Evolutionary conservation across 1,140 invertebrate genomes (phyloP), one percentile per base, ranked within the genome.

Genomic region (Caerostris extrusa): DNA sequence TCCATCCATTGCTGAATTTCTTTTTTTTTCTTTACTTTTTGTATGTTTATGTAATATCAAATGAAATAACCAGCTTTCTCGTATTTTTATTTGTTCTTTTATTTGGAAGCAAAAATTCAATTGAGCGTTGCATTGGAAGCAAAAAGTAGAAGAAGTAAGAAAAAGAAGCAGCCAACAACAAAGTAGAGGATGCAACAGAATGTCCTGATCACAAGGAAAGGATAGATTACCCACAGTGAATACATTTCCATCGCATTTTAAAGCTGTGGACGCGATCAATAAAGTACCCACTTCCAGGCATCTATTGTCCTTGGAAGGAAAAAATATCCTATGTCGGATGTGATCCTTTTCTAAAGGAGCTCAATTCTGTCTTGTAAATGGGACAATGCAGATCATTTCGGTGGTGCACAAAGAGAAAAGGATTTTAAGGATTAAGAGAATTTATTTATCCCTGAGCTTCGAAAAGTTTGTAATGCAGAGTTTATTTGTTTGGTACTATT

Each of bases 231-330:
- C 90, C 77, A 53, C 58, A 82, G 90, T 91, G 90, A 91, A 91
- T 91, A 91, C 90, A 91, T 91, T 91, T 91, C 90, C 90, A 91
- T 91, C 71, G 90, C 56, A 91, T 91, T 91, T 91, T 83, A 82
- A 82, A 91, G 90, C 50, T 53, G 34, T 55, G 19, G 88, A 88
- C 83, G 19, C 57, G 56, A 85, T 85, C 83, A 57, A 85, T 85
- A 85, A 19, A 57, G 56, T 7, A 57, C 57, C 53, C 57, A 56
- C 57, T 60, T 85, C 57, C 57, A n/a, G 6, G n/a, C 83, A 57
- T 57, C 83, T 60, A 85, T 85, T 85, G 83, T 85, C 57, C 55
- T 50, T n/a, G n/a, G 7, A 19, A 8, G n/a, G 58, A 17, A 83
- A 56, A 85, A 85, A 85, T 58, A n/a, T 8, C 7, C 57, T 6